Base-by-base conservation (phyloP, 1,140 invertebrate genomes). In the Brachionus rotundiformis region DNA sequence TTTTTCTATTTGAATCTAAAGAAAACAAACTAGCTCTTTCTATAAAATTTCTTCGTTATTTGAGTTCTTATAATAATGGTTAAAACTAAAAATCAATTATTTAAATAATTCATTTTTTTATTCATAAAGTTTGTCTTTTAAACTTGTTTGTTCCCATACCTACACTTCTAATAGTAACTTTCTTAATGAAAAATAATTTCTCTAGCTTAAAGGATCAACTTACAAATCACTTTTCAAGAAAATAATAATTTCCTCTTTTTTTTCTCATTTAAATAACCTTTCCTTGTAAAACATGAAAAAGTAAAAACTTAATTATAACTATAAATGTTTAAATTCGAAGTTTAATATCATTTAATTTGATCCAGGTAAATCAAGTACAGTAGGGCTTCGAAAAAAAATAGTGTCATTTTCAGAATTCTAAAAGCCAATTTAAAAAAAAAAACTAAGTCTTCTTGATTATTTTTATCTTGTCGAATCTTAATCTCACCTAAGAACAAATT, bases 121-220 rank as follows among this genome's bases (percentile, higher is more conserved):
- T 54, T 54, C 47, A 54, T 54, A 54, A 54, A 54, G 47, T 54
- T 54, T 63, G 61, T 63, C 61, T 63, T 63, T 63, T 63, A 63
- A 63, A 29, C 61, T 63, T 63, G 29, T 63, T 63, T 63, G 61
- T 63, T 63, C 61, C 61, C 61, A 63, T 63, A 63, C 61, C 61
- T 63, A 63, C 61, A 63, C 61, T 31, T 29, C 29, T 13, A 29
- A 29, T 63, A 54, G 19, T 31, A 29, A 29, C n/a, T 63, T 3
- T 63, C 29, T 63, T 27, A 3, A 29, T 63, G 25, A 63, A 63
- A 19, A 29, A 29, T 63, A 31, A 33, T 63, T 63, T 29, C 61
- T 13, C n/a, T n/a, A 63, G 11, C 29, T 63, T 29, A 29, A 29
- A 33, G 25, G 29, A 63, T 33, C 61, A 31, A 63, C 19, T 29